Conservation (phyloP, 2,113 vertebrate species). For the Poecilia latipinna region DNA sequence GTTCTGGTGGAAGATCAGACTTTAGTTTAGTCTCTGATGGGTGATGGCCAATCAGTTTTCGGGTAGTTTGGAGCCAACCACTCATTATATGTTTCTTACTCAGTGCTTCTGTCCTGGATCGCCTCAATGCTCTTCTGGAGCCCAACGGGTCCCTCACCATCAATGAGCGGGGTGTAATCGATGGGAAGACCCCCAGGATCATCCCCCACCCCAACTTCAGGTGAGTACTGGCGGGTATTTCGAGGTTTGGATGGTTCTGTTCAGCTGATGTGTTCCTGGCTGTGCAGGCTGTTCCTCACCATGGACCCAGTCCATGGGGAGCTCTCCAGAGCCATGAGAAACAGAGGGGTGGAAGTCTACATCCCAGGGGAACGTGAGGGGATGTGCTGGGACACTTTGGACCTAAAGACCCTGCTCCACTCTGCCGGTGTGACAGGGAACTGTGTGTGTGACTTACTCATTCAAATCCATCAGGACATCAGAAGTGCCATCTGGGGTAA, state of each 20-base stretch:
- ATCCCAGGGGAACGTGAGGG: conserved; percentile 87
- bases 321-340: conserved; percentile 97
- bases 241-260: neutral
- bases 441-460: conserved; percentile 86
- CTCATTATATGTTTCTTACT: neutral
- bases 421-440: conserved; percentile 88
- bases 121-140: conserved; percentile 94
- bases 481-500: conserved; percentile 87
- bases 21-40: no score
- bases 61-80: neutral
- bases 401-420: conserved; percentile 90
- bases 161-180: conserved; percentile 93
- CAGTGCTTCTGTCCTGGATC: conserved; percentile 96
- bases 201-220: conserved; percentile 95
- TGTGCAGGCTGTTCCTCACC: conserved; percentile 90
- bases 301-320: conserved; percentile 96
- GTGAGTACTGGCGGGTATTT: conserved; percentile 63
- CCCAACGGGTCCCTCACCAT: conserved; percentile 93
- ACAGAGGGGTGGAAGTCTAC: conserved; percentile 94
- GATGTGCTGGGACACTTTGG: conserved; percentile 79
- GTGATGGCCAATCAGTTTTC: no score
- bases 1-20: no score
- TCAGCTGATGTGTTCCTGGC: conserved; percentile 1
- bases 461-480: conserved; percentile 85
- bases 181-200: conserved; percentile 88